Base-by-base conservation (phyloP, 2,888 invertebrate genomes). In the Lasius platythorax region DNA sequence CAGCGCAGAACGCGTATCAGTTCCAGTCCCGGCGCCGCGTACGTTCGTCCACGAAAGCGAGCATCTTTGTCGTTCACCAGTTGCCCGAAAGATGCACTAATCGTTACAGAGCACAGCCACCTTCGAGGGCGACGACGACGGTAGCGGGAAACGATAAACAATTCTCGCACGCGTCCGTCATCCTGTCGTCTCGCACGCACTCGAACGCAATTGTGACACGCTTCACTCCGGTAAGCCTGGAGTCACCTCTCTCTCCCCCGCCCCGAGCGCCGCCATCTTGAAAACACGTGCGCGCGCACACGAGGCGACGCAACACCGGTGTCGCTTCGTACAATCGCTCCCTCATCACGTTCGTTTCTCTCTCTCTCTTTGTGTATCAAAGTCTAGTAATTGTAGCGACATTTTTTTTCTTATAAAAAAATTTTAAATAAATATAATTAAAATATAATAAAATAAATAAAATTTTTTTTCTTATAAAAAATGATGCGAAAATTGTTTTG, bases 241-340 rank as follows among this genome's bases (percentile, higher is more conserved):
- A 15, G 67, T 78, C 72, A 33, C 58, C 90, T 88, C 85, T 85
- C 72, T 87, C 87, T 84, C 86, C 86, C 87, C 84, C 85, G 2
- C 85, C 83, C 43, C 85, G 86, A 85, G 83, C 84, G 82, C 46
- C 61, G 89, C 90, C 90, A 90, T 90, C 87, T 90, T 88, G 83
- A 66, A 53, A 58, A 58, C 28, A 74, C 63, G 64, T 78, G 66
- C 72, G 43, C 70, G 72, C 86, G 85, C 87, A 82, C 84, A 76
- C 63, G 46, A 12, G 33, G 8, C 40, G 12, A 43, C 50, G 50
- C 73, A 23, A 46, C 46, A 43, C 43, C 43, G 18, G 50, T 6
- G 18, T 37, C 50, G 23, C 23, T 23, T 23, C 23, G 23, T 23
- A 23, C 23, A 23, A 23, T 23, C 23, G 15, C 18, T 33, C 9